Percentiles rank a stretch among this genome's conserved stretches.
Conservation (phyloP, 2,113 vertebrate species). For the Solea solea region DNA sequence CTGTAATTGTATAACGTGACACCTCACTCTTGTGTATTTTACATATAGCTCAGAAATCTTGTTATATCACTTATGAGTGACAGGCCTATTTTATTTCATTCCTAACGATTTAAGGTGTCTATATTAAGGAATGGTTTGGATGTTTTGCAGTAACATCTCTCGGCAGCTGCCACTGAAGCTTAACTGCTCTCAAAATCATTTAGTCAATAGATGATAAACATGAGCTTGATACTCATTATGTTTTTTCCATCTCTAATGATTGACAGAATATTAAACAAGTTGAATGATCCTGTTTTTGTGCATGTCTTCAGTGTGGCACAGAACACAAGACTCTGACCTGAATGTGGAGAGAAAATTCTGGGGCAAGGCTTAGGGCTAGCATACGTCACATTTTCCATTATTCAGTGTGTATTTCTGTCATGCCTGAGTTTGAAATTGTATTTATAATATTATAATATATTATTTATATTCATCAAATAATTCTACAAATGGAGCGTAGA, state of each 20-base stretch:
- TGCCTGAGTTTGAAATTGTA: constrained; percentile 25
- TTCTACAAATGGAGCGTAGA: constrained; percentile 11
- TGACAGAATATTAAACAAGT: background rate
- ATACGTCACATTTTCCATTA: constrained; percentile 65
- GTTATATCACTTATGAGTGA: too few species aligned
- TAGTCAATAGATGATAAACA: background rate
- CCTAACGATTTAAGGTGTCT: too few species aligned
- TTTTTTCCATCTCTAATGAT: background rate
- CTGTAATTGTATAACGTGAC: background rate
- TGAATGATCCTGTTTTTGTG: constrained; percentile 18
- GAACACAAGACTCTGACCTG: constrained; percentile 53
- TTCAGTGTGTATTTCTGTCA: constrained; percentile 59
- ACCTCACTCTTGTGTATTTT: background rate
- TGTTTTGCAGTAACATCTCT: background rate
- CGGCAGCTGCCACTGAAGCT: background rate
- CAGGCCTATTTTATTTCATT: too few species aligned
- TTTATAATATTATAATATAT: constrained; percentile 29
- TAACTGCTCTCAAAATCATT: background rate
- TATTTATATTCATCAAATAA: constrained; percentile 14
- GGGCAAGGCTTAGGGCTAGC: constrained; percentile 49
- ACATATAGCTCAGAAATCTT: background rate
- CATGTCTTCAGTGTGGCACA: constrained; percentile 23
- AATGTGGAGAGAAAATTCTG: constrained; percentile 46
- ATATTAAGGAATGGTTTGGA: too few species aligned
- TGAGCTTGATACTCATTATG: background rate